These are phyloP conservation scores for Eulemur coronatus DNA, from an alignment of 2,797 vertebrate species.

Conservation along the genomic window DNA sequence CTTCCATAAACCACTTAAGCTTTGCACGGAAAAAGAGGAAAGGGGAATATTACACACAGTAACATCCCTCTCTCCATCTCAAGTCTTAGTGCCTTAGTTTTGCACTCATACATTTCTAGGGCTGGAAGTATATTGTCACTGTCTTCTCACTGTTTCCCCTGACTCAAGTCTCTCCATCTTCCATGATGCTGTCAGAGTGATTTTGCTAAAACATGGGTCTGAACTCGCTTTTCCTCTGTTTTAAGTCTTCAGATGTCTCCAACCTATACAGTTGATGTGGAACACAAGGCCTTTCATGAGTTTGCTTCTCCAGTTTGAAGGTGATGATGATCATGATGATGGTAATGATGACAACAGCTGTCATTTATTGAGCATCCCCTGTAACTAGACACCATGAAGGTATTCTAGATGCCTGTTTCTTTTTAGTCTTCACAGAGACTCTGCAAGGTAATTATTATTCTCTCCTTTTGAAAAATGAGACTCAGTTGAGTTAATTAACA, in stretches of 20 bases:
- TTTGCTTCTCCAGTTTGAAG: neutral
- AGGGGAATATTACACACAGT: neutral
- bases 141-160: neutral
- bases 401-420: neutral
- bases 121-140: too few relatives aligned
- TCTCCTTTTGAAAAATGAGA: neutral
- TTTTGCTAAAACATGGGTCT: neutral
- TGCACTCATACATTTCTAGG: neutral
- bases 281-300: neutral
- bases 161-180: neutral
- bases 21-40: neutral
- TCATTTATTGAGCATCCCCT: neutral
- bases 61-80: neutral
- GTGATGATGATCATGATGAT: neutral
- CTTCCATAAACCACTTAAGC: constrained; percentile 9
- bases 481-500: constrained; percentile 45
- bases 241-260: neutral
- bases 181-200: neutral
- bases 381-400: neutral
- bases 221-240: neutral
- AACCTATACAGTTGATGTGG: neutral
- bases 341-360: neutral
- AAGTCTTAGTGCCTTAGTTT: neutral
- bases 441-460: constrained; percentile 13
- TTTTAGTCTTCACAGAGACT: neutral